Evolutionary conservation across 2,113 vertebrate species (phyloP).

Genomic region (Thamnophis sirtalis): DNA sequence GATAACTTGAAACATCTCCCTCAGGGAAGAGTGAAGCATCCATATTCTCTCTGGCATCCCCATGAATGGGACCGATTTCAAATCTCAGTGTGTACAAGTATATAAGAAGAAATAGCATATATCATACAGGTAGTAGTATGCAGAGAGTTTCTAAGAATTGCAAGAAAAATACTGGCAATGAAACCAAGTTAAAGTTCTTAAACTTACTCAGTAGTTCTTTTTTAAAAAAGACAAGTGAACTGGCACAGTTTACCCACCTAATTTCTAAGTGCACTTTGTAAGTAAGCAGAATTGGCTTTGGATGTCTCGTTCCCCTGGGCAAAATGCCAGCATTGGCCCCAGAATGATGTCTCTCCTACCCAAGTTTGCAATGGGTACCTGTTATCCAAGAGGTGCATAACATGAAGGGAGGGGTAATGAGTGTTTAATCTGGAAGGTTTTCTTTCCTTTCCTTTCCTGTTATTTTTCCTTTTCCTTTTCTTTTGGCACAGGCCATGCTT

Average conservation of each 20-base stretch:
- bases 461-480: neutral
- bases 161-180: constrained; percentile 54
- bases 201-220: constrained; percentile 50
- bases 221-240: constrained; percentile 53
- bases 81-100: constrained; percentile 63
- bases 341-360: neutral
- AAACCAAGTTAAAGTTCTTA: constrained; percentile 51
- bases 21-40: constrained; percentile 24
- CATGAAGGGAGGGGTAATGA: neutral
- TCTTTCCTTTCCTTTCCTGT: neutral
- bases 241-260: constrained; percentile 68
- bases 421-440: neutral
- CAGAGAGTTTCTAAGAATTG: constrained; percentile 47
- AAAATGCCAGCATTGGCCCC: neutral
- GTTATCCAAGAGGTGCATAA: neutral
- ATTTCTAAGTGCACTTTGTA: constrained; percentile 81
- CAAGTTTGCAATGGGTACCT: neutral
- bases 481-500: neutral
- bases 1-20: constrained; percentile 30
- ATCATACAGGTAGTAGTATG: constrained; percentile 2
- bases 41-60: constrained; percentile 32
- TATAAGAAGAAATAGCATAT: constrained; percentile 62
- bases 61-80: constrained; percentile 47
- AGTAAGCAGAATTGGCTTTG: constrained; percentile 39
- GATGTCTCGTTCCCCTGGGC: neutral